phyloP scores from a whole-genome alignment of 64 coral and sea anemone genomes.

The Montipora efflorescens region DNA sequence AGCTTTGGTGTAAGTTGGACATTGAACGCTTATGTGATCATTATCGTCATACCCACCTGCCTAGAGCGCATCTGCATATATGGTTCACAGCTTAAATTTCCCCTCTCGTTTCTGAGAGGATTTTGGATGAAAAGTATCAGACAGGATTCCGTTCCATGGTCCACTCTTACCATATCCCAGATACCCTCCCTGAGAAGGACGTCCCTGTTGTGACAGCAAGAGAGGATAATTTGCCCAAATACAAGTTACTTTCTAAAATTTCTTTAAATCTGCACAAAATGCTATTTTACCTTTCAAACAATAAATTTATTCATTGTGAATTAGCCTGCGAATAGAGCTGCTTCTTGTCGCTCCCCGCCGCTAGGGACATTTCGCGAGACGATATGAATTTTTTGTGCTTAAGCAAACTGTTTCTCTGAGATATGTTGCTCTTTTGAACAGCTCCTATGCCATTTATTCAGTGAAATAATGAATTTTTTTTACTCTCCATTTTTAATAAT shows the following conservation, averaged over 20 bases:
- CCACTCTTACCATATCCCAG: conserved; percentile 63
- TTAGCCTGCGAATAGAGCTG: no score
- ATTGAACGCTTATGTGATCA: not conserved
- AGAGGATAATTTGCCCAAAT: conserved; percentile 9
- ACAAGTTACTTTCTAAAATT: conserved; percentile 15
- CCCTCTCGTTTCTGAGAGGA: conserved; percentile 58
- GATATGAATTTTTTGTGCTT: conserved; percentile 18
- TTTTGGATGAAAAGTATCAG: conserved; percentile 60
- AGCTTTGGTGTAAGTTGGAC: not conserved
- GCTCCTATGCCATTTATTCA: conserved; percentile 18
- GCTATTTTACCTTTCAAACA: conserved; percentile 26
- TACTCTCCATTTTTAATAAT: conserved; percentile 23
- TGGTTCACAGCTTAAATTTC: conserved; percentile 59
- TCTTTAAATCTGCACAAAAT: conserved; percentile 6
- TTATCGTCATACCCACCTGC: conserved; percentile 48
- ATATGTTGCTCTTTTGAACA: conserved; percentile 8
- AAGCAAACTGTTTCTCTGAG: conserved; percentile 13
- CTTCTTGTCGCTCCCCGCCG: not conserved
- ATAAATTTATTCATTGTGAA: not conserved
- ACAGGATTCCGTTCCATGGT: conserved; percentile 64
- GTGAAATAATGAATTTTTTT: conserved; percentile 15
- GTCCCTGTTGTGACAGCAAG: conserved; percentile 42
- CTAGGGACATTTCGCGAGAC: not conserved
- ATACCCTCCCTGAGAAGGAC: conserved; percentile 55
- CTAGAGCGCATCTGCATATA: conserved; percentile 73